These are phyloP conservation scores for Sipha flava DNA, from an alignment of 1,140 invertebrate genomes.

Conservation along the genomic window DNA sequence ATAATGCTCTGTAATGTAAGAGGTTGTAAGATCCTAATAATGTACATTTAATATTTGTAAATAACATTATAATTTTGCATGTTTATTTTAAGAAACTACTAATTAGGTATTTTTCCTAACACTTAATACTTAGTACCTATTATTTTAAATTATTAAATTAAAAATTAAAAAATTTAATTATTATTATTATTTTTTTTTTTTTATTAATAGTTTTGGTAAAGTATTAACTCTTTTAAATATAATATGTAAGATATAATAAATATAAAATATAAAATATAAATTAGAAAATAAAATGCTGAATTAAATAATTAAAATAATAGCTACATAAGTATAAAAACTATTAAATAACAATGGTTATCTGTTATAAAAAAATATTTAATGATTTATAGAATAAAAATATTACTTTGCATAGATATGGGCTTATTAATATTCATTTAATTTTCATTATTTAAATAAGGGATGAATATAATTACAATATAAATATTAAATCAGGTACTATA, in stretches of 20 bases:
- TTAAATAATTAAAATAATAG: too few species aligned
- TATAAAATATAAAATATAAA: too few species aligned
- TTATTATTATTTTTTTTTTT: background rate
- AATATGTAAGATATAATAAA: background rate
- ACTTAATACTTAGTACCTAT: background rate
- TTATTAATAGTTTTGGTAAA: background rate
- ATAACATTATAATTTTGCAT: background rate
- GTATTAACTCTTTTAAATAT: background rate
- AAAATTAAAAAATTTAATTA: background rate
- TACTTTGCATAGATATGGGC: too few species aligned
- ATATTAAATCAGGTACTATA: too few species aligned
- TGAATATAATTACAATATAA: too few species aligned
- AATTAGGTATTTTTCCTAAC: background rate
- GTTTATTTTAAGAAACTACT: background rate
- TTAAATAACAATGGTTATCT: too few species aligned
- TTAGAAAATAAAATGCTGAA: too few species aligned
- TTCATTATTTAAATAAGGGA: too few species aligned
- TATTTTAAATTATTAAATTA: background rate
- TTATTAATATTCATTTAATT: too few species aligned
- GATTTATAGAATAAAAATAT: too few species aligned
- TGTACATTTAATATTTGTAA: background rate
- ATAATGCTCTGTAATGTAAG: constrained; percentile 35
- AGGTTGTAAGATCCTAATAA: constrained; percentile 34
- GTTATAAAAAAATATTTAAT: too few species aligned
- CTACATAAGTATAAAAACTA: too few species aligned